Evolutionary conservation across 1,140 invertebrate genomes (phyloP).

Genomic region (Trissolcus basalis): DNA sequence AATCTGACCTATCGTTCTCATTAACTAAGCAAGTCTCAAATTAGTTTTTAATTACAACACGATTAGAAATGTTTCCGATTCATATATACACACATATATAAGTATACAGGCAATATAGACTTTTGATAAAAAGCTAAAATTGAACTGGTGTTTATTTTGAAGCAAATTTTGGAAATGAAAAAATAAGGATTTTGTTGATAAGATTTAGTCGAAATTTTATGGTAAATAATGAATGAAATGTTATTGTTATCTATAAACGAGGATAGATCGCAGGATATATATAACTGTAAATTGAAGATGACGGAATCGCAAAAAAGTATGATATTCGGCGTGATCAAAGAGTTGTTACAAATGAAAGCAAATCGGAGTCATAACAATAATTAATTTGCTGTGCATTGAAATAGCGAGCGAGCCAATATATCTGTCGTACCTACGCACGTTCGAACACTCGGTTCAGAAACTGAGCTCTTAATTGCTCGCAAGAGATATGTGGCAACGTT

Average conservation of each 20-base stretch:
- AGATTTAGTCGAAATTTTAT: no score
- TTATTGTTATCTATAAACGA: no score
- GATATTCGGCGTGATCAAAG: constrained; percentile 71
- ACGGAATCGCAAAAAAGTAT: constrained; percentile 64
- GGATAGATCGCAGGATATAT: no score
- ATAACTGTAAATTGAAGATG: no score
- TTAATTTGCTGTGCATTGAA: constrained; percentile 72
- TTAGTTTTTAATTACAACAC: constrained; percentile 65
- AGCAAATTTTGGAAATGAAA: no score
- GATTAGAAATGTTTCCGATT: no score
- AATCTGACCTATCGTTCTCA: constrained; percentile 64
- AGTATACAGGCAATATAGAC: no score
- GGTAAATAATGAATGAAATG: no score
- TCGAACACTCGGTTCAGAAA: constrained; percentile 45
- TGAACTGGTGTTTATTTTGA: no score
- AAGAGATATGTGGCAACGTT: constrained; percentile 69
- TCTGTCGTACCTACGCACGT: constrained; percentile 57
- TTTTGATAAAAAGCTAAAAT: no score
- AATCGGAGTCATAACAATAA: constrained; percentile 74
- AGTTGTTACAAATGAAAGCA: constrained; percentile 72
- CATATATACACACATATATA: no score
- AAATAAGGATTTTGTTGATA: no score
- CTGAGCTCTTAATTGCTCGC: constrained; percentile 75
- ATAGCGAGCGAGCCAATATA: constrained; percentile 61
- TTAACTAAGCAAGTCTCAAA: constrained; percentile 65